These are phyloP conservation scores for Elaphurus davidianus DNA, from an alignment of 2,113 vertebrate species.

Conservation along the genomic window DNA sequence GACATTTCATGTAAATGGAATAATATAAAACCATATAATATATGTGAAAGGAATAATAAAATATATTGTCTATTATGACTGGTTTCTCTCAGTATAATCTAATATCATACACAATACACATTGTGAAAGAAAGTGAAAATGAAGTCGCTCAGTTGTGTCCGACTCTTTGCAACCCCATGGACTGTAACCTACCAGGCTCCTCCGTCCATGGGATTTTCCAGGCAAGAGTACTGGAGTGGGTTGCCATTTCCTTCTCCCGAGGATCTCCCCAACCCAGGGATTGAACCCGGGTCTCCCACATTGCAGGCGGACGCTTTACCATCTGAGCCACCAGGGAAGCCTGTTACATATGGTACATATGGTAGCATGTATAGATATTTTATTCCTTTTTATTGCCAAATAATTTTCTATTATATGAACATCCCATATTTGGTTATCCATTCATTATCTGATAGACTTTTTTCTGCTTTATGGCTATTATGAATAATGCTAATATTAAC, in stretches of 20 bases:
- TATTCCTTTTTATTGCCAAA: background rate
- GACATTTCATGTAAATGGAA: background rate
- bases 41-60: background rate
- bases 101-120: background rate
- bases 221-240: background rate
- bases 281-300: background rate
- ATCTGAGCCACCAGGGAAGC: background rate
- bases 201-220: background rate
- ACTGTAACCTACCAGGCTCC: background rate
- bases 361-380: background rate
- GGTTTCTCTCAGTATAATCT: background rate
- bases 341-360: background rate
- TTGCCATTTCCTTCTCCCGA: background rate
- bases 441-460: background rate
- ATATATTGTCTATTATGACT: background rate
- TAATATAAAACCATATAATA: background rate
- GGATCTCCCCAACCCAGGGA: background rate
- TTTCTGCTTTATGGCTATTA: background rate
- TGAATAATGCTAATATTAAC: background rate
- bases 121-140: background rate
- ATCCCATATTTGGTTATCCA: background rate
- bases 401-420: background rate
- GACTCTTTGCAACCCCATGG: background rate
- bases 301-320: background rate
- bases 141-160: fast-evolving